Percentiles rank a stretch among this genome's conserved stretches.
Conservation (phyloP, 2,113 vertebrate species). For the Tichodroma muraria region DNA sequence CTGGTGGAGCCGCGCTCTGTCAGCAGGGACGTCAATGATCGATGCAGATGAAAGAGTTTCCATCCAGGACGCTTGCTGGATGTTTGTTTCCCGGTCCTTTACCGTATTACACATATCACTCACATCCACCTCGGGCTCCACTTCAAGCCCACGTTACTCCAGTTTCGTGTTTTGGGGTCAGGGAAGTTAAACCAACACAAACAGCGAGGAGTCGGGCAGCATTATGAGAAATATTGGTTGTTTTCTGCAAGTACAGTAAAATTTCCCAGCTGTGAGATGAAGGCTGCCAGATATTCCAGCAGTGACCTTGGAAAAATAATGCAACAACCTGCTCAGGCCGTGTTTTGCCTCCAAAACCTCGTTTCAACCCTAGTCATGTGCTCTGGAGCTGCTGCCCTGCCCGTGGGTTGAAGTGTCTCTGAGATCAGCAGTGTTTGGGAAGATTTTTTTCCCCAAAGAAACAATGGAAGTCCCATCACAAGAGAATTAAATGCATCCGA, state of each 20-base stretch:
- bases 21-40: constrained; percentile 54
- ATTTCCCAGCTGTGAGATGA: not conserved
- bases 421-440: not conserved
- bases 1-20: constrained; percentile 60
- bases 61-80: constrained; percentile 44
- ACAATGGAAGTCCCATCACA: not conserved
- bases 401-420: not conserved
- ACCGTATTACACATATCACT: constrained; percentile 26
- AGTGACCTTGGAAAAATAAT: constrained; percentile 36
- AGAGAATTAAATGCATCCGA: not conserved
- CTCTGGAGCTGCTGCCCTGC: not conserved
- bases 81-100: constrained; percentile 36
- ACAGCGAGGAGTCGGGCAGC: not conserved
- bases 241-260: constrained; percentile 57
- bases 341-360: constrained; percentile 46
- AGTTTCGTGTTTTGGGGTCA: not conserved
- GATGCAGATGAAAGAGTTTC: constrained; percentile 70
- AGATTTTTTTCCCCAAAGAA: not conserved
- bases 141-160: not conserved
- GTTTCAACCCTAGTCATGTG: constrained; percentile 5
- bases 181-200: constrained; percentile 55
- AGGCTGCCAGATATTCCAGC: constrained; percentile 31
- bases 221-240: not conserved
- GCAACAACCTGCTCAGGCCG: constrained; percentile 23
- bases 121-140: not conserved